Base-by-base conservation (phyloP, 2,797 vertebrate species). In the Lateolabrax maculatus region DNA sequence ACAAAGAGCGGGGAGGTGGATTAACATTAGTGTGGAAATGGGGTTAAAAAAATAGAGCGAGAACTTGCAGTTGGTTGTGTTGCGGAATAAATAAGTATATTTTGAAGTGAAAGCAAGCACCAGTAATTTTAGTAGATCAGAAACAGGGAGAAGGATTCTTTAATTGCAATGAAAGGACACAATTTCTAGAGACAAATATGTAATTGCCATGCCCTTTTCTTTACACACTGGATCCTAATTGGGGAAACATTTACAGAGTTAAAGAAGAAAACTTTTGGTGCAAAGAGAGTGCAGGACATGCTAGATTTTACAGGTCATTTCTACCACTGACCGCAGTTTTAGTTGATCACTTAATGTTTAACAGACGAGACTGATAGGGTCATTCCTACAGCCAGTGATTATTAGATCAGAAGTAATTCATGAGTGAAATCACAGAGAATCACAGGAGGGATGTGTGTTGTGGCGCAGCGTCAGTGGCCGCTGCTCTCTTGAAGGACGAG, bases 1-100 rank as follows among this genome's bases (percentile, higher is more conserved):
- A 80, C 60, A 69, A 53, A 61, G 71, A 58, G 57, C 4, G 18
- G 61, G n/a, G 83, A 75, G 77, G 58, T 37, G 70, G 82, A 43
- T 51, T 64, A 37, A 72, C 61, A 55, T 70, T 55, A 71, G 58
- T 41, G 44, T 39, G 55, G 66, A 34, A 29, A 60, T 52, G 49
- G 43, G 39, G 65, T 25, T 57, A 44, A 55, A 58, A 23, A 61
- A 18, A 46, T n/a, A n/a, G n/a, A n/a, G n/a, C n/a, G 58, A 65
- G 29, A 63, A 43, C 31, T 62, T 72, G 7, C 16, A 43, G 27
- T 71, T 21, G 34, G 23, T 34, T 63, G 39, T 71, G 19, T 63
- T 56, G 39, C n/a, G 1, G 44, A 49, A 49, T 27, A 44, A 58
- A 68, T 29, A 52, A 15, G 27, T 23, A 16, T 1, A 16, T 74